Base-by-base conservation (phyloP, 2,113 vertebrate genomes). In the Ceyx melanurus region DNA sequence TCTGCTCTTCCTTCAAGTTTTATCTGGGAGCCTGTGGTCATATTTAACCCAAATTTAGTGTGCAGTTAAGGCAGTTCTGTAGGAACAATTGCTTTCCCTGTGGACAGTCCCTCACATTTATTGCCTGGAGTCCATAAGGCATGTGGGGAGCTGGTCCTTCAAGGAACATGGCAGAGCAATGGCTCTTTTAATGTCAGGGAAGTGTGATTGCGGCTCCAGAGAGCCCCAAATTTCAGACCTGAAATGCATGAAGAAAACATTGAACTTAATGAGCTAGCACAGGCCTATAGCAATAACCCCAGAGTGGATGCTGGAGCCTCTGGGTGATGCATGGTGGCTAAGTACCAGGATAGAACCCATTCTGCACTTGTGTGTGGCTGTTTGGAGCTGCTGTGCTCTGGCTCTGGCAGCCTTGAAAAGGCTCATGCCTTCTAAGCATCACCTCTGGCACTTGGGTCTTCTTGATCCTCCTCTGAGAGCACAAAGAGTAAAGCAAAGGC, bases 11-110 rank as follows among this genome's bases (percentile, higher is more conserved):
- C 94, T 95, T 94, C 60, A 70, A 92, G 75, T 92, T 94, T 88
- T 89, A 82, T 96, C 95, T 95, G 26, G 40, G 75, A 92, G 82
- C 71, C 57, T 87, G 83, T 89, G 89, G 61, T 92, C 92, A 86
- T 94, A 87, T 91, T 96, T 95, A 96, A 93, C 89, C 92, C 72
- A 89, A 83, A 94, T 93, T 88, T 94, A 95, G 79, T 80, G 82
- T 42, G 56, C 37, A 53, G 84, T 81, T 89, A 64, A 73, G 89
- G 91, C 46, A 67, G 51, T 42, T 75, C 70, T 54, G 74, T 12
- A 40, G 45, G 75, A 82, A 72, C 61, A 80, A 51, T 26, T 4
- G 13, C 65, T 66, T 50, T 77, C 53, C 79, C 78, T 42, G 2
- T 2, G 64, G 91, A 13, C 17, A 61, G 22, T 40, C 26, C 18